Evolutionary conservation across 2,888 invertebrate species (phyloP).

Genomic region (Agriopis marginaria): DNA sequence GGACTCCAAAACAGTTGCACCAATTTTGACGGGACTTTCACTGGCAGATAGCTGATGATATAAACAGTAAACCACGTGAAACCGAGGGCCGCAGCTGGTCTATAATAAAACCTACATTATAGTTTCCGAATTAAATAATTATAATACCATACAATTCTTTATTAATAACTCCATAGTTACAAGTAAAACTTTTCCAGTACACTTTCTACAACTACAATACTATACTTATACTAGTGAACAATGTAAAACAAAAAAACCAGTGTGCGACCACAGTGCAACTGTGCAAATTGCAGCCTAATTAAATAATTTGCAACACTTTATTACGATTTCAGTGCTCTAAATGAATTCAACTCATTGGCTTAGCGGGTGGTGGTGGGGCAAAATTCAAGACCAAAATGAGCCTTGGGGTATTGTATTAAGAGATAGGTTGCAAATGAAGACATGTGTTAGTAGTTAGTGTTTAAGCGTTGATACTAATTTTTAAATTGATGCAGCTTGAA

Average conservation of each 20-base stretch:
- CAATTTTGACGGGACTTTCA: too few species aligned
- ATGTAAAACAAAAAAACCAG: not conserved
- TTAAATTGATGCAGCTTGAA: slow-evolving; percentile 58
- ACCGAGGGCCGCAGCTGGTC: too few species aligned
- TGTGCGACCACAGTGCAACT: not conserved
- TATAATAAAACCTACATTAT: too few species aligned
- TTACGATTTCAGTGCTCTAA: slow-evolving; percentile 68
- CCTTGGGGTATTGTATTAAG: slow-evolving; percentile 49
- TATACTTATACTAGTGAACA: too few species aligned
- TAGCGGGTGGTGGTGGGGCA: slow-evolving; percentile 71
- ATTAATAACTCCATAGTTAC: too few species aligned
- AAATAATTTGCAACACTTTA: slow-evolving; percentile 76
- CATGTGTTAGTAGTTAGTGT: slow-evolving; percentile 42
- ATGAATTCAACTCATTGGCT: slow-evolving; percentile 70
- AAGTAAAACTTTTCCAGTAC: too few species aligned
- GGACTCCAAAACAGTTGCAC: too few species aligned
- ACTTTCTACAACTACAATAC: too few species aligned
- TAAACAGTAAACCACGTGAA: too few species aligned
- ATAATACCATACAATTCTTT: too few species aligned
- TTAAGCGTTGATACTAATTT: slow-evolving; percentile 63
- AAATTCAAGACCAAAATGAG: slow-evolving; percentile 45
- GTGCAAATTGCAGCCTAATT: slow-evolving; percentile 52
- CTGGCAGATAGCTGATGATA: too few species aligned
- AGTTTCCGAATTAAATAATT: too few species aligned
- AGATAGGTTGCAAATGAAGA: slow-evolving; percentile 14